Conservation (phyloP, 2,113 vertebrate genomes). For the Puma concolor region DNA sequence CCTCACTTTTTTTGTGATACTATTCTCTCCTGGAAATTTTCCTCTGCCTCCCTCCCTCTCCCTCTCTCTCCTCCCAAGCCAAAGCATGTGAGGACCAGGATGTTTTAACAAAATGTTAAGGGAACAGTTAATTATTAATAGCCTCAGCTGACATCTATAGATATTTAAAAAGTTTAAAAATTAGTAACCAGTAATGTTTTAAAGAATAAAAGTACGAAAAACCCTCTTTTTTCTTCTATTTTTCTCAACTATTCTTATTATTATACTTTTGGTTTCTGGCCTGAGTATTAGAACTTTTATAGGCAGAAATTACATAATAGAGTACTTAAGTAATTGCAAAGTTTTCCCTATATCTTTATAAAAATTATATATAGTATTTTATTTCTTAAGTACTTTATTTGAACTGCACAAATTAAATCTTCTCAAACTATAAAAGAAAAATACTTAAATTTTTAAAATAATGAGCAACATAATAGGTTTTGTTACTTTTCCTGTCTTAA, state of each 20-base stretch:
- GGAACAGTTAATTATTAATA: not conserved
- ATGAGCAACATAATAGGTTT: not conserved
- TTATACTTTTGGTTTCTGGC: not conserved
- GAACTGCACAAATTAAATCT: not conserved
- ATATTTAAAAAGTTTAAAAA: not conserved
- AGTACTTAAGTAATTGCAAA: not conserved
- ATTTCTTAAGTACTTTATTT: slow-evolving; percentile 26
- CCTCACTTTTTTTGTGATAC: not conserved
- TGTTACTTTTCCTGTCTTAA: not conserved
- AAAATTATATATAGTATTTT: not conserved
- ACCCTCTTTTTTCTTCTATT: not conserved
- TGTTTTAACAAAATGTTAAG: not conserved
- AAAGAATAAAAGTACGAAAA: not conserved
- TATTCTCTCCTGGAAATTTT: not conserved
- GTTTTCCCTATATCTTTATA: not conserved
- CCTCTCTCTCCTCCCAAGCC: not conserved
- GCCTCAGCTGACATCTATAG: not conserved
- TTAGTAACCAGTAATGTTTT: not conserved
- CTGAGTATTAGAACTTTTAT: not conserved
- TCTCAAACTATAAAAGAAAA: slow-evolving; percentile 37
- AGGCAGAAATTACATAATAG: not conserved
- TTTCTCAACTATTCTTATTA: not conserved
- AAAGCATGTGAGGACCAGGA: not conserved
- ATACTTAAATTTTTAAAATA: not conserved
- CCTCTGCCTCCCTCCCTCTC: not conserved